phyloP scores from a whole-genome alignment of 2,113 vertebrate genomes.

The Merops nubicus region DNA sequence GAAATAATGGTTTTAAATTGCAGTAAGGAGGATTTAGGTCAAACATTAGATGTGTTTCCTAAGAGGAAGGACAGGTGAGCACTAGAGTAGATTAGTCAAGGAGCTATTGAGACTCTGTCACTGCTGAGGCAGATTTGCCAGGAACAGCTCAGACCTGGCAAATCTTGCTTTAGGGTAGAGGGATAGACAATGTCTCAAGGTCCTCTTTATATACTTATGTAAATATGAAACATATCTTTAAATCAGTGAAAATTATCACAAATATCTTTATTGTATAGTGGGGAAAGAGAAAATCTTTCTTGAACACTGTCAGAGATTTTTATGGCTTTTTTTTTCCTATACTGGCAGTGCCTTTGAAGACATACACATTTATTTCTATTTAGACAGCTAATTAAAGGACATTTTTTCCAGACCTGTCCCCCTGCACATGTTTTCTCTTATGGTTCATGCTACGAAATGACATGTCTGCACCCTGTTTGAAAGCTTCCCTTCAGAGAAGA shows the following conservation, averaged over 20 bases:
- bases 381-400: neutral
- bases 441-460: neutral
- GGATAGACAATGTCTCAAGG: neutral
- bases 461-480: neutral
- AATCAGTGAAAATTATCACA: neutral
- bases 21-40: slow-evolving; percentile 57
- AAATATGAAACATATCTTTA: too few relatives aligned
- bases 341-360: neutral
- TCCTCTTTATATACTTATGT: too few relatives aligned
- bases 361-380: neutral
- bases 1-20: slow-evolving; percentile 69
- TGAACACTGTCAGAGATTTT: neutral
- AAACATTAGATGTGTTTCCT: slow-evolving; percentile 25
- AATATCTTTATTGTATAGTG: neutral
- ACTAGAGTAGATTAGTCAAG: slow-evolving; percentile 45
- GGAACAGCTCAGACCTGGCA: slow-evolving; percentile 11
- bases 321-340: neutral
- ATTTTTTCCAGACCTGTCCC: neutral
- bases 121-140: neutral
- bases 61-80: slow-evolving; percentile 66
- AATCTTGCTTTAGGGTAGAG: neutral
- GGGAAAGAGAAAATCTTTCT: neutral
- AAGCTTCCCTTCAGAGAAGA: neutral
- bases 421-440: neutral
- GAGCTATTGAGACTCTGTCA: neutral